These are phyloP conservation scores for Myotis yumanensis DNA, from an alignment of 2,113 vertebrate genomes.

Conservation along the genomic window DNA sequence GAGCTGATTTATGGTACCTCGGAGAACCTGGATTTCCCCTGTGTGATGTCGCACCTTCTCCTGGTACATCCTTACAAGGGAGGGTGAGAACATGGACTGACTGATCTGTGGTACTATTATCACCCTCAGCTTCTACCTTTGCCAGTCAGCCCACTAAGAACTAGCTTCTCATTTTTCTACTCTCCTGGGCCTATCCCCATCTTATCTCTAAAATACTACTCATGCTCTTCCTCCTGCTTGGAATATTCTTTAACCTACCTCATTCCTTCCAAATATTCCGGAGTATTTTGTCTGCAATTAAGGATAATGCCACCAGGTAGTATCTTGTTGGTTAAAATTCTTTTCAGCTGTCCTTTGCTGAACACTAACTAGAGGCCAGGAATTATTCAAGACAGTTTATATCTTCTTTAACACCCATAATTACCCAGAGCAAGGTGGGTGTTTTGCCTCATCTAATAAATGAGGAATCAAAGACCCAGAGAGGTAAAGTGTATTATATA, in stretches of 20 bases:
- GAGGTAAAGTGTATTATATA: neutral
- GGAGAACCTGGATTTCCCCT: conserved; percentile 77
- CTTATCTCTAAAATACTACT: neutral
- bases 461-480: neutral
- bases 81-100: neutral
- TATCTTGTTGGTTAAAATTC: conserved; percentile 41
- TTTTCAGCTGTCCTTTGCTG: neutral
- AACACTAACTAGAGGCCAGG: neutral
- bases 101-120: neutral
- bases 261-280: conserved; percentile 19
- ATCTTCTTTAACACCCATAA: neutral
- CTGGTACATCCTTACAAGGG: conserved; percentile 68
- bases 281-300: conserved; percentile 27
- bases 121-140: neutral
- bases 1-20: conserved; percentile 69
- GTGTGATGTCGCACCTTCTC: conserved; percentile 71
- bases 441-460: neutral
- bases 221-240: neutral
- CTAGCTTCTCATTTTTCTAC: neutral
- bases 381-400: neutral
- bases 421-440: neutral
- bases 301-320: neutral
- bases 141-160: neutral
- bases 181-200: neutral
- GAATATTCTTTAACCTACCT: neutral